Evolutionary conservation across 1,140 invertebrate species (phyloP).

Genomic region (Drosophila funebris): DNA sequence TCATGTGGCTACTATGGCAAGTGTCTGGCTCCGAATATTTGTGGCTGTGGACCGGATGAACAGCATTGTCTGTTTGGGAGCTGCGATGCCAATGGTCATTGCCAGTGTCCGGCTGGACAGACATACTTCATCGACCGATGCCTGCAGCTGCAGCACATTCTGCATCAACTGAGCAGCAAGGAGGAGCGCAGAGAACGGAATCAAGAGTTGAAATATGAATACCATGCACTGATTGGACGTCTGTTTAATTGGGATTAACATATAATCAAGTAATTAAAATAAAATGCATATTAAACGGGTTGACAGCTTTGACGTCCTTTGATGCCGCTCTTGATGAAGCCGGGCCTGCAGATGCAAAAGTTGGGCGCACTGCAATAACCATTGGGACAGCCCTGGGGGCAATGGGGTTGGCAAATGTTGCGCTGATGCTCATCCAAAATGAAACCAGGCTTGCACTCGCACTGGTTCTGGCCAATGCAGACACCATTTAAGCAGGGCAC

Average conservation of each 20-base stretch:
- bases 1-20: slow-evolving; percentile 67
- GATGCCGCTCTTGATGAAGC: slow-evolving; percentile 87
- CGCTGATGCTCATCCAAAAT: slow-evolving; percentile 82
- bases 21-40: slow-evolving; percentile 66
- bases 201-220: slow-evolving; percentile 60
- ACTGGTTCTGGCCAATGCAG: slow-evolving; percentile 84
- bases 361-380: slow-evolving; percentile 86
- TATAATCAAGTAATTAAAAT: slow-evolving; percentile 1
- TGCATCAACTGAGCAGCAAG: slow-evolving; percentile 29
- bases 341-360: slow-evolving; percentile 85
- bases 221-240: slow-evolving; percentile 64
- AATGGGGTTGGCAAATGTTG: slow-evolving; percentile 85
- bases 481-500: slow-evolving; percentile 85
- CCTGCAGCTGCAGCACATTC: slow-evolving; percentile 17
- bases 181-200: slow-evolving; percentile 36
- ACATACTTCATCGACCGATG: slow-evolving; percentile 68
- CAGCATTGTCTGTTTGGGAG: slow-evolving; percentile 54
- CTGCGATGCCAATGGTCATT: slow-evolving; percentile 57
- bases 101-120: slow-evolving; percentile 49
- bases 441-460: slow-evolving; percentile 85
- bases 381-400: slow-evolving; percentile 87
- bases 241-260: slow-evolving; percentile 54
- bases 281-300: slow-evolving; percentile 43
- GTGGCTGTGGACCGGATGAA: slow-evolving; percentile 54
- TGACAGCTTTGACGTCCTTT: slow-evolving; percentile 88